Evolutionary conservation across 2,113 vertebrate species (phyloP).

Genomic region (Plestiodon gilberti): DNA sequence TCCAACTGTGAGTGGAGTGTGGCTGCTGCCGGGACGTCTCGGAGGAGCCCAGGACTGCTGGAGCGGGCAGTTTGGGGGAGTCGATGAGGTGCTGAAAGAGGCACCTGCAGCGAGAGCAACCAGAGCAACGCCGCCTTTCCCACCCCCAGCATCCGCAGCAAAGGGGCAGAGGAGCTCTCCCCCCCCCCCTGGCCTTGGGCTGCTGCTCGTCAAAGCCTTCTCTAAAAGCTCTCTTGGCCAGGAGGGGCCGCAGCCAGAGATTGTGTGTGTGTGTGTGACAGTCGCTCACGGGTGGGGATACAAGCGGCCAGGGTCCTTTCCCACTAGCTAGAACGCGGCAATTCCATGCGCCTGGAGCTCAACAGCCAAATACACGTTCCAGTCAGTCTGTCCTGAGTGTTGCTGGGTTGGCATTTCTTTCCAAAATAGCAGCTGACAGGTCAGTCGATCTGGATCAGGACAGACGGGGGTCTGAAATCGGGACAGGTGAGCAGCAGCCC

Average conservation of each 20-base stretch:
- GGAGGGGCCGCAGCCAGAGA: too few species aligned
- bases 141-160: not conserved
- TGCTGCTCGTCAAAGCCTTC: not conserved
- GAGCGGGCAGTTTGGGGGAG: not conserved
- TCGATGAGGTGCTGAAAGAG: slow-evolving; percentile 9
- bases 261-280: too few species aligned
- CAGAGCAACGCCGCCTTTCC: too few species aligned
- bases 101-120: not conserved
- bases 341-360: too few species aligned
- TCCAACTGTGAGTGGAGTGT: not conserved
- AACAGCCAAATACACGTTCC: too few species aligned
- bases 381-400: too few species aligned
- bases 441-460: too few species aligned
- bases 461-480: too few species aligned
- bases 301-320: not conserved
- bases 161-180: not conserved
- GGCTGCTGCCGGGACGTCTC: not conserved
- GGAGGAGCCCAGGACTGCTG: not conserved
- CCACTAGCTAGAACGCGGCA: too few species aligned
- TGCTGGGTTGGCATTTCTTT: too few species aligned
- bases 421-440: too few species aligned
- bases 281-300: not conserved
- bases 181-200: not conserved
- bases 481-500: too few species aligned
- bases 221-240: not conserved